Base-by-base conservation (phyloP, 2,113 vertebrate genomes). In the Pygoscelis adeliae region DNA sequence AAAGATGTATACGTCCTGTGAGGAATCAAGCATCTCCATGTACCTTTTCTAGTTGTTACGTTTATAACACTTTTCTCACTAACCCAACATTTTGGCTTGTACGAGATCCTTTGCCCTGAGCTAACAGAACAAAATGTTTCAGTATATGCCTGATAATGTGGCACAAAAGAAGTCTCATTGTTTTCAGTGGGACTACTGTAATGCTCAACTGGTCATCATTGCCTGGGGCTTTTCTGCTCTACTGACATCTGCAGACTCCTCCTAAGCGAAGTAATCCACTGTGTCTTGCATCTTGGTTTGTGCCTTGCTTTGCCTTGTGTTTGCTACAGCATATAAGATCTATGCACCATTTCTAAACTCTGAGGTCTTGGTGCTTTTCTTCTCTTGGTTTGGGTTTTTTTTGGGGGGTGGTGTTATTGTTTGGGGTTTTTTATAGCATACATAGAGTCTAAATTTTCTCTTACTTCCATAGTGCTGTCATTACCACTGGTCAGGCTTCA, bases 331-430 rank as follows among this genome's bases (percentile, higher is more conserved):
- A n/a, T 49, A 0, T 49, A 49, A 69, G 14, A 38, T 63, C 20
- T 67, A 2, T 49, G 34, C 16, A 38, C 18, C 14, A 22, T 53
- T 69, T 92, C 63, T 32, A 53, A 65, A 59, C 38, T 89, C 36
- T 59, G 72, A 49, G 29, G 25, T 58, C 67, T 63, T 15, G 5
- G 11, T 80, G 29, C n/a, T 76, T 88, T 67, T 38, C 46, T 62
- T 91, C 12, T 55, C 5, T 30, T 67, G 42, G 12, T 42, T 42
- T 15, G 42, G 15, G 3, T 15, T 38, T 38, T 30, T 29, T 22
- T 8, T 0, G 1, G 9, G 6, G 5, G 0, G 10, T 7, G 2
- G 5, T 0, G 16, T 27, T 44, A 4, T 38, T 73, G 40, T 29
- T 63, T 62, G 25, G 8, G 1, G 14, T 61, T 85, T 76, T 83